A percentile compares a stretch with the other conserved stretches of the same genome.
These are phyloP conservation scores for Epizoanthus ramosus DNA, from an alignment of 92 coral and sea anemone species.

Conservation along the genomic window DNA sequence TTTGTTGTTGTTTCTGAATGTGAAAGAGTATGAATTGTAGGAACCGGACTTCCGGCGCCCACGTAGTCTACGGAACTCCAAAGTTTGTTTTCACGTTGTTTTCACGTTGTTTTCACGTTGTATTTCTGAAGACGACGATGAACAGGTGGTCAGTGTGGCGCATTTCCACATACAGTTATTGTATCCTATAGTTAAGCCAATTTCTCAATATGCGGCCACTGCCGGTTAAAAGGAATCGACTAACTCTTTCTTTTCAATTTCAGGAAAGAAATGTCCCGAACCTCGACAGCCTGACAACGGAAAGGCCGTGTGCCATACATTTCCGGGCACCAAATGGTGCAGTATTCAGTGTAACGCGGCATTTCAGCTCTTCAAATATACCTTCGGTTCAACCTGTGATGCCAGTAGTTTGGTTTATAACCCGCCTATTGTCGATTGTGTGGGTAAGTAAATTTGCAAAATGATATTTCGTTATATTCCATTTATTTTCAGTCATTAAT, in stretches of 20 bases:
- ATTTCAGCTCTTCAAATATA: slow-evolving; percentile 55
- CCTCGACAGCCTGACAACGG: slow-evolving; percentile 67
- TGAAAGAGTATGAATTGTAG: no score
- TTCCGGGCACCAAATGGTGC: slow-evolving; percentile 37
- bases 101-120: no score
- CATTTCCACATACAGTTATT: no score
- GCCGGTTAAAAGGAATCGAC: background rate
- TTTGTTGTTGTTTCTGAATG: no score
- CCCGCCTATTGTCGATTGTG: slow-evolving; percentile 64
- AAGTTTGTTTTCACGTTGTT: no score
- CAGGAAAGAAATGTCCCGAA: slow-evolving; percentile 53
- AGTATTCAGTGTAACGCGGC: slow-evolving; percentile 47
- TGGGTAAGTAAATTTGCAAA: slow-evolving; percentile 40
- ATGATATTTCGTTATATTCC: background rate
- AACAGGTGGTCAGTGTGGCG: no score
- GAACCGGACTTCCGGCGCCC: no score
- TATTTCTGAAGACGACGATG: no score
- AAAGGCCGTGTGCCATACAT: slow-evolving; percentile 7
- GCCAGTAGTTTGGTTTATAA: slow-evolving; percentile 28
- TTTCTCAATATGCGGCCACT: background rate
- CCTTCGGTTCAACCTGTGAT: slow-evolving; percentile 50
- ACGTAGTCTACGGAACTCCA: no score
- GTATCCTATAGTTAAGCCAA: no score
- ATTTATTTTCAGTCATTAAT: no score
- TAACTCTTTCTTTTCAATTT: background rate